Conservation (phyloP, 2,888 invertebrate genomes). For the Caenorhabditis wallacei region DNA sequence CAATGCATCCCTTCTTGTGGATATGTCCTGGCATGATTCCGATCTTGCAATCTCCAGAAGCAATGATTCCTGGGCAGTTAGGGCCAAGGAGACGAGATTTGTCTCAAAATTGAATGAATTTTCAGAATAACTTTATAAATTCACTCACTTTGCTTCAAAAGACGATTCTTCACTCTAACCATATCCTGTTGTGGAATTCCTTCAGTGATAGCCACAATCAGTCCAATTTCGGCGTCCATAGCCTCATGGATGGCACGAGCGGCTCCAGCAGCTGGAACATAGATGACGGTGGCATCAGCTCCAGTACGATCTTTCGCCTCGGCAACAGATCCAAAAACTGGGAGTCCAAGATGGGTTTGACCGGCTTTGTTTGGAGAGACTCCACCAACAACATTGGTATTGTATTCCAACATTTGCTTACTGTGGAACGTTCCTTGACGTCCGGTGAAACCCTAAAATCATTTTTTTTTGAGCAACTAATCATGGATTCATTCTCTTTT, state of each 20-base stretch:
- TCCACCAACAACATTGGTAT: constrained; percentile 94
- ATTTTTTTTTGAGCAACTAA: no score
- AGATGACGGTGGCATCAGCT: constrained; percentile 95
- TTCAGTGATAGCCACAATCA: constrained; percentile 98
- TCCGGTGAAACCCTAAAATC: constrained; percentile 74
- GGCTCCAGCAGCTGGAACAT: constrained; percentile 94
- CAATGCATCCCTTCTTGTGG: constrained; percentile 88
- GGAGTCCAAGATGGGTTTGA: constrained; percentile 90
- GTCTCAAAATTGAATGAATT: constrained; percentile 46
- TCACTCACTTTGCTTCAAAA: constrained; percentile 69
- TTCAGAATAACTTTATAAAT: no score
- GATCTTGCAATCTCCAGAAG: constrained; percentile 93
- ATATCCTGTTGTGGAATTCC: constrained; percentile 91
- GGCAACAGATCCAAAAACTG: constrained; percentile 88
- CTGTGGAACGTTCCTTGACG: constrained; percentile 86
- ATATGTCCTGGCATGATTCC: constrained; percentile 99
- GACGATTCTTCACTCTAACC: constrained; percentile 86
- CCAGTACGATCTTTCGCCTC: constrained; percentile 88
- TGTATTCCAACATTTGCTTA: constrained; percentile 99
- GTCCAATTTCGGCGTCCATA: constrained; percentile 84
- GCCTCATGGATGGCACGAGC: constrained; percentile 89
- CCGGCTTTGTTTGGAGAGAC: constrained; percentile 87
- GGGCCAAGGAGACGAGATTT: constrained; percentile 97
- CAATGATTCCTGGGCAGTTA: constrained; percentile 99
- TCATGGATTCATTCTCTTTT: no score